phyloP scores from a whole-genome alignment of 2,888 invertebrate species.

The Macrosiphum euphorbiae region DNA sequence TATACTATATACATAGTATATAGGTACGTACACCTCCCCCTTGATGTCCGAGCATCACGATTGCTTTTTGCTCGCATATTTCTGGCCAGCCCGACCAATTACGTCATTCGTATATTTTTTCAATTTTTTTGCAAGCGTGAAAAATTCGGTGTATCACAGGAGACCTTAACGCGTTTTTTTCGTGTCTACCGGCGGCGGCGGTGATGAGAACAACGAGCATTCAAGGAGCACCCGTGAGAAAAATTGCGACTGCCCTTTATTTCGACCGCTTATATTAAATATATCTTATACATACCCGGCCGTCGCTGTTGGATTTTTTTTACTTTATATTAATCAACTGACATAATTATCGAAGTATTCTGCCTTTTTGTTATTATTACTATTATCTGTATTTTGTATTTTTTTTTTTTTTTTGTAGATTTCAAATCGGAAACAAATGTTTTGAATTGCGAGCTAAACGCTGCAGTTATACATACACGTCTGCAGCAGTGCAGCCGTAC shows the following conservation, averaged over 20 bases:
- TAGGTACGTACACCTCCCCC: neutral
- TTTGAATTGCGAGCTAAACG: neutral
- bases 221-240: constrained; percentile 52
- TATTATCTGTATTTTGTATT: neutral
- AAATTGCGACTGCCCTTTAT: constrained; percentile 42
- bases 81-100: constrained; percentile 29
- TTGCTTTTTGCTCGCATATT: constrained; percentile 16
- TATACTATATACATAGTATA: neutral
- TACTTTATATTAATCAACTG: constrained; percentile 22
- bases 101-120: constrained; percentile 20
- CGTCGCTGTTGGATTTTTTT: neutral
- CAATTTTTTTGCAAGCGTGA: constrained; percentile 31
- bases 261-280: neutral
- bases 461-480: neutral
- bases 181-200: constrained; percentile 17
- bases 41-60: neutral
- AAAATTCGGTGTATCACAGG: constrained; percentile 51
- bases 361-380: neutral
- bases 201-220: constrained; percentile 34
- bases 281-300: neutral
- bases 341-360: constrained; percentile 41
- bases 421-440: constrained; percentile 21
- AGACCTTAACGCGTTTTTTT: constrained; percentile 56
- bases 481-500: neutral
- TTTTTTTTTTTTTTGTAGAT: constrained; percentile 12